Evolutionary conservation across 2,797 vertebrate genomes (phyloP).

Genomic region (Pterois miles): DNA sequence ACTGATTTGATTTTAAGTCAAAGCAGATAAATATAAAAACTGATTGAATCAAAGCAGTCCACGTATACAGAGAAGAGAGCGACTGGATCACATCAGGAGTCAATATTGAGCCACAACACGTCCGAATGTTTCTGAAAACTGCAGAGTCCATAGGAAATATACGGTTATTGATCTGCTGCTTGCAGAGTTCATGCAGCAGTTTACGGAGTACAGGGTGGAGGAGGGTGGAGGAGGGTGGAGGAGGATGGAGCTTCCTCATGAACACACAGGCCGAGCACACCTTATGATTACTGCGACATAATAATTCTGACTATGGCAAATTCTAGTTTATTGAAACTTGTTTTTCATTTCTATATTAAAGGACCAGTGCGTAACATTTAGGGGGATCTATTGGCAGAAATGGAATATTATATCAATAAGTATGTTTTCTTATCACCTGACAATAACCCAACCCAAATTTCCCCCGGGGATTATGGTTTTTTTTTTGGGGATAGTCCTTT

Average conservation of each 20-base stretch:
- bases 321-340: not conserved
- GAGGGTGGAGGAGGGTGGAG: not conserved
- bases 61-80: not conserved
- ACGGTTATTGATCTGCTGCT: slow-evolving; percentile 1
- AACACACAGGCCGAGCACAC: not conserved
- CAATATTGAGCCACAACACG: not conserved
- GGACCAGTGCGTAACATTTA: too few relatives aligned
- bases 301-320: not conserved
- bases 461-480: too few relatives aligned
- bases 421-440: too few relatives aligned
- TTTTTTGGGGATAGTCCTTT: too few relatives aligned
- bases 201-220: too few relatives aligned
- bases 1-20: not conserved
- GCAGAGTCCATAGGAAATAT: not conserved
- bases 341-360: too few relatives aligned
- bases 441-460: too few relatives aligned
- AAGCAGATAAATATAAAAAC: not conserved
- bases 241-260: not conserved
- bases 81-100: not conserved
- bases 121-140: not conserved
- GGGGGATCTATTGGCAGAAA: too few relatives aligned
- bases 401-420: too few relatives aligned
- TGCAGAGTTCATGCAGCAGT: not conserved
- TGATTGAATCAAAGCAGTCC: not conserved
- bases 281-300: not conserved